Evolutionary conservation across 1,140 invertebrate species (phyloP).

Genomic region (Musca domestica): DNA sequence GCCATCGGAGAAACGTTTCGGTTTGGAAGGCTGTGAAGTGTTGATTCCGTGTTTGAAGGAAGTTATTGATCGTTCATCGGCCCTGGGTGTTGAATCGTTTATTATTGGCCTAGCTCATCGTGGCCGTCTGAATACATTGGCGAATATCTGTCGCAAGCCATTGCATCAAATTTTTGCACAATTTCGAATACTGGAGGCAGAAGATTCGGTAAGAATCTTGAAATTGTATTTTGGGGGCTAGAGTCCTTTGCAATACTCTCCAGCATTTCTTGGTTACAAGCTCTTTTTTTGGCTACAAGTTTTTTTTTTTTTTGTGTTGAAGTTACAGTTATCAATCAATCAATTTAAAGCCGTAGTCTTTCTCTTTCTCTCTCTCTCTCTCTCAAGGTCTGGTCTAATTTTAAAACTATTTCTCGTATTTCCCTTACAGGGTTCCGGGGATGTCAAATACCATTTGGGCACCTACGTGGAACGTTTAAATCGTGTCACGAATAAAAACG

Average conservation of each 20-base stretch:
- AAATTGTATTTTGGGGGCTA: too few species aligned
- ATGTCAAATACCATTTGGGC: slow-evolving; percentile 94
- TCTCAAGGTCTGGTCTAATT: too few species aligned
- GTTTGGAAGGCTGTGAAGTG: slow-evolving; percentile 88
- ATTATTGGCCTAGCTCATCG: slow-evolving; percentile 92
- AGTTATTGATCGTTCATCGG: slow-evolving; percentile 79
- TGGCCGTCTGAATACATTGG: slow-evolving; percentile 85
- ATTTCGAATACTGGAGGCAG: slow-evolving; percentile 75
- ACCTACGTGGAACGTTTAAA: slow-evolving; percentile 79
- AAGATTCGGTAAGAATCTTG: slow-evolving; percentile 65
- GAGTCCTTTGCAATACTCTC: too few species aligned
- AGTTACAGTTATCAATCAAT: too few species aligned
- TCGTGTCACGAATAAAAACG: slow-evolving; percentile 74
- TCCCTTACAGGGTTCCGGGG: slow-evolving; percentile 75
- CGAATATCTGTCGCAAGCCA: slow-evolving; percentile 87
- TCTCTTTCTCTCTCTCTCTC: too few species aligned
- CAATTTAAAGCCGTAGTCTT: too few species aligned
- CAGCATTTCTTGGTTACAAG: too few species aligned
- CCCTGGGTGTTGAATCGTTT: slow-evolving; percentile 76
- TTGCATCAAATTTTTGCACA: slow-evolving; percentile 82
- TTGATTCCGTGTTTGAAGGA: slow-evolving; percentile 85
- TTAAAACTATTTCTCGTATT: too few species aligned
- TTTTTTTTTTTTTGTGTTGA: too few species aligned
- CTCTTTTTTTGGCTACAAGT: too few species aligned
- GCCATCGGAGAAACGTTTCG: slow-evolving; percentile 88